Conservation (phyloP, 2,888 invertebrate genomes). For the Imbricaverruca yamaguchii region DNA sequence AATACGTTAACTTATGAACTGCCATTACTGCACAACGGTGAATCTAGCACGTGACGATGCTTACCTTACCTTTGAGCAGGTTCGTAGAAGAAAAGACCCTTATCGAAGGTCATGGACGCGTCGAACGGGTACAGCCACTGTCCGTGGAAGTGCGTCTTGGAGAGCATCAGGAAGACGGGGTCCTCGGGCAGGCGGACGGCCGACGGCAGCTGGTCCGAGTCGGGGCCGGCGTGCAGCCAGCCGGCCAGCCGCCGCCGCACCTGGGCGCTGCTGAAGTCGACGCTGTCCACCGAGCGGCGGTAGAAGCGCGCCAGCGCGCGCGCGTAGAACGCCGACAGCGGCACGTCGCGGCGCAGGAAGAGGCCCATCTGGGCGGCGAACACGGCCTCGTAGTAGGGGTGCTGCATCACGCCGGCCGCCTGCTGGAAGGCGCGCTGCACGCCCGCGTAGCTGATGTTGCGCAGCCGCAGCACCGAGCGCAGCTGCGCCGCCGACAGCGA, state of each 20-base stretch:
- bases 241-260: neutral
- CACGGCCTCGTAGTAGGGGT: conserved; percentile 32
- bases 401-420: conserved; percentile 33
- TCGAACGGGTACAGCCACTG: conserved; percentile 38
- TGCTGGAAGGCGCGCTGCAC: conserved; percentile 35
- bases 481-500: conserved; percentile 36
- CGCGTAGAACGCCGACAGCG: neutral
- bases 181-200: conserved; percentile 29
- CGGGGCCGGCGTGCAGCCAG: neutral
- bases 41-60: neutral
- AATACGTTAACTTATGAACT: neutral
- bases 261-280: neutral
- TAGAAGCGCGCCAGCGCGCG: neutral
- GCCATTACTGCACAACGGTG: neutral
- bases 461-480: conserved; percentile 36
- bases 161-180: conserved; percentile 36
- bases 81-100: conserved; percentile 37
- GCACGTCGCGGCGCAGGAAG: neutral
- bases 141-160: conserved; percentile 36
- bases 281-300: neutral
- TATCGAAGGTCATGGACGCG: conserved; percentile 36
- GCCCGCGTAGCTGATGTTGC: conserved; percentile 34
- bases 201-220: neutral
- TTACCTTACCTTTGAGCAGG: conserved; percentile 33
- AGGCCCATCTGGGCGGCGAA: conserved; percentile 30